Evolutionary conservation across 2,797 vertebrate genomes (phyloP).

Genomic region (Rhynchonycteris naso): DNA sequence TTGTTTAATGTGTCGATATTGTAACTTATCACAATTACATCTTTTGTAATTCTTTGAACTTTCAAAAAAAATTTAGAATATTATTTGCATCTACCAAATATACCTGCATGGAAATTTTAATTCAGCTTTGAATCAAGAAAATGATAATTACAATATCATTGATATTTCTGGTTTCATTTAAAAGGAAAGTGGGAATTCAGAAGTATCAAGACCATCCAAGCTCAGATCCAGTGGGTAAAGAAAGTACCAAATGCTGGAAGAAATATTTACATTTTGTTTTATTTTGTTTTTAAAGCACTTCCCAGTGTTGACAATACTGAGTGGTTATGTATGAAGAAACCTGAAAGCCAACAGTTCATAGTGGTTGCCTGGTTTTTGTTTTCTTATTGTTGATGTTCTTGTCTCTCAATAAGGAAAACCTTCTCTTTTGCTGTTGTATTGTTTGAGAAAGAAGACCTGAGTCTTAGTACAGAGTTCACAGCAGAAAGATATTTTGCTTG

Average conservation of each 20-base stretch:
- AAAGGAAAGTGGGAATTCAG: not conserved
- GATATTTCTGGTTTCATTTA: not conserved
- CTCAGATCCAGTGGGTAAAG: not conserved
- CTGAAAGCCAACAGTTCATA: not conserved
- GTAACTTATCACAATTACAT: not conserved
- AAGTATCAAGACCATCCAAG: conserved; percentile 6
- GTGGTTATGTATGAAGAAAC: not conserved
- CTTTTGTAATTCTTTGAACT: not conserved
- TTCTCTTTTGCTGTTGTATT: not conserved
- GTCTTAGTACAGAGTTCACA: not conserved
- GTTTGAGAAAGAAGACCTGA: not conserved
- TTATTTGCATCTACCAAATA: conserved; percentile 27
- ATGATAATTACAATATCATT: conserved; percentile 9
- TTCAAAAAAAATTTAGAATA: conserved; percentile 11
- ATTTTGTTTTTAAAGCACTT: not conserved
- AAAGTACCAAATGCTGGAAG: not conserved
- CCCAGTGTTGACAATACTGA: not conserved
- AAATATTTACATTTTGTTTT: not conserved
- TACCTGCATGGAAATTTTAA: not conserved
- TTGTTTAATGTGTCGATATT: not conserved
- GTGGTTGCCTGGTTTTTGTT: not conserved
- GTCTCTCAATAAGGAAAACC: not conserved
- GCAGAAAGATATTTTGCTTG: not conserved
- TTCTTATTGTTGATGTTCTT: not conserved
- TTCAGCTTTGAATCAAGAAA: conserved; percentile 49